phyloP scores from a whole-genome alignment of 2,797 vertebrate genomes.

The Nyctibius grandis region DNA sequence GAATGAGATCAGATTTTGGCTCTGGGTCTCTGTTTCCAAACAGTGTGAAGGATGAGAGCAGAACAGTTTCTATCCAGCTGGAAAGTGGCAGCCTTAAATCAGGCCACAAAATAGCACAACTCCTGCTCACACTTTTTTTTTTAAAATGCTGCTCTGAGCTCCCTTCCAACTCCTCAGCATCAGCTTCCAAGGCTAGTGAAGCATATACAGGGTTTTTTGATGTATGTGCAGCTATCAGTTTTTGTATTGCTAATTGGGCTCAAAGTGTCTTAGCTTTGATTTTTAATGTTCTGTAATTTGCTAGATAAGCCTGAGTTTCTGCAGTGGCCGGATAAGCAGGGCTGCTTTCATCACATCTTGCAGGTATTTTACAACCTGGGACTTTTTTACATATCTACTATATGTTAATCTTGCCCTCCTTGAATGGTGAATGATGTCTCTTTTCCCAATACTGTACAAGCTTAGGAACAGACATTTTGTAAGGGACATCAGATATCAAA shows the following conservation, averaged over 20 bases:
- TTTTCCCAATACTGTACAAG: not conserved
- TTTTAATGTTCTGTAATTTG: conserved; percentile 41
- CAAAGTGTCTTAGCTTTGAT: conserved; percentile 1
- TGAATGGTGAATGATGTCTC: not conserved
- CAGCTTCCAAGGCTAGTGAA: not conserved
- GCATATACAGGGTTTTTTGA: not conserved
- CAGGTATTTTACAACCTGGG: not conserved
- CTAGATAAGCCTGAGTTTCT: conserved; percentile 17
- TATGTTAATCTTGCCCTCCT: not conserved
- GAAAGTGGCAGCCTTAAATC: conserved; percentile 12
- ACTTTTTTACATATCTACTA: not conserved
- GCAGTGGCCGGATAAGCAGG: not conserved
- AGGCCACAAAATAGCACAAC: not conserved
- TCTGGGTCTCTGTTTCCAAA: conserved; percentile 29
- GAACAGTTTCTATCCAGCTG: conserved; percentile 34
- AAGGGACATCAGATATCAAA: conserved; percentile 2
- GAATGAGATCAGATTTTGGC: conserved; percentile 53
- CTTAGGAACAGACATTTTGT: not conserved
- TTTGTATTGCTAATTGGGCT: conserved; percentile 19
- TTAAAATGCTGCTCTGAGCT: not conserved
- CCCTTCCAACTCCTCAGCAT: not conserved
- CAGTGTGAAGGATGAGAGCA: not conserved
- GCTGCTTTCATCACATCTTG: not conserved
- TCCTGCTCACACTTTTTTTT: not conserved
- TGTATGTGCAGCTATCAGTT: not conserved